phyloP scores from a whole-genome alignment of 2,888 invertebrate species.

The Caenorhabditis afra region DNA sequence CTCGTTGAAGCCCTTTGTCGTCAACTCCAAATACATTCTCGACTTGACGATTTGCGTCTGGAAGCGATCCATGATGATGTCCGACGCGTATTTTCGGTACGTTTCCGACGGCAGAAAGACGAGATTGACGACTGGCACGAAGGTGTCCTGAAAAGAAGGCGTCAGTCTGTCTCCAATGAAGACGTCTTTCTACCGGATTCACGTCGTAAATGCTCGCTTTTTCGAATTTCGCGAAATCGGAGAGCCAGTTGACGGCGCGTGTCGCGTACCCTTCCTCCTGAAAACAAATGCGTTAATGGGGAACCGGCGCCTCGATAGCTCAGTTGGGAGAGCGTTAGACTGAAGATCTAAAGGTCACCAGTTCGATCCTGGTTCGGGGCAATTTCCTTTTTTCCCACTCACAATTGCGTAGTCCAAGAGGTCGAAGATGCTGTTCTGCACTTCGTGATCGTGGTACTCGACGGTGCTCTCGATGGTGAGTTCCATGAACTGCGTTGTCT shows the following conservation, averaged over 20 bases:
- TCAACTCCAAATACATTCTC: constrained; percentile 79
- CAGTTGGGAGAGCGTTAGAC: constrained; percentile 81
- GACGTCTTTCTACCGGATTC: constrained; percentile 65
- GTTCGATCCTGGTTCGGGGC: constrained; percentile 80
- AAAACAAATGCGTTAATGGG: constrained; percentile 8
- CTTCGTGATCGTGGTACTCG: constrained; percentile 64
- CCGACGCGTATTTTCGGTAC: constrained; percentile 74
- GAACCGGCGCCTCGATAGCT: constrained; percentile 57
- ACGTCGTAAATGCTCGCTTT: constrained; percentile 77
- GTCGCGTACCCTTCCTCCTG: constrained; percentile 76
- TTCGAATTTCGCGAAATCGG: constrained; percentile 79
- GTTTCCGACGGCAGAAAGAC: constrained; percentile 76
- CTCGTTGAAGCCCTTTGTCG: constrained; percentile 72
- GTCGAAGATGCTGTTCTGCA: constrained; percentile 58
- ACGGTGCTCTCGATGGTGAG: constrained; percentile 60
- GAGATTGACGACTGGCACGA: constrained; percentile 79
- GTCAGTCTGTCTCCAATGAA: neutral
- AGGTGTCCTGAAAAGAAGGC: constrained; percentile 71
- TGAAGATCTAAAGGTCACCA: constrained; percentile 81
- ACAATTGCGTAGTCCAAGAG: constrained; percentile 65
- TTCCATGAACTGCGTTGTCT: constrained; percentile 63
- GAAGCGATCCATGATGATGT: constrained; percentile 75
- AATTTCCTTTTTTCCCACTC: constrained; percentile 34
- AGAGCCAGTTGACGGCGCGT: constrained; percentile 77
- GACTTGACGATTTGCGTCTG: constrained; percentile 73